Evolutionary conservation across 2,113 vertebrate genomes (phyloP).

Genomic region (Neoarius graeffei): DNA sequence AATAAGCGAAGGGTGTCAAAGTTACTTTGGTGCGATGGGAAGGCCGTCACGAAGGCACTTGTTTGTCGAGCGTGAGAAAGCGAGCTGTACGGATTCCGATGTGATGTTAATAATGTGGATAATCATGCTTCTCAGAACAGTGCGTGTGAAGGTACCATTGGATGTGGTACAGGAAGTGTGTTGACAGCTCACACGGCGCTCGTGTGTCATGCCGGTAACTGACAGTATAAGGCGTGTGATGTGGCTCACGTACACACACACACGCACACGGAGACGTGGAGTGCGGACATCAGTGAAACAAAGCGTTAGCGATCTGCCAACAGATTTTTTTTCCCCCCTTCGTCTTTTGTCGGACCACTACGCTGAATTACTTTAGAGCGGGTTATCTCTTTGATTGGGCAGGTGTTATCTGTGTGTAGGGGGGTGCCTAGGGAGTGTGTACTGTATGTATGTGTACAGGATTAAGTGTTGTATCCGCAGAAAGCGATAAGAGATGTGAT

Average conservation of each 20-base stretch:
- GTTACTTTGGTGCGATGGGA: constrained; percentile 37
- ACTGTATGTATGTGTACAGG: constrained; percentile 2
- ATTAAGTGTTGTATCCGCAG: constrained; percentile 25
- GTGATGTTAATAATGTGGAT: constrained; percentile 56
- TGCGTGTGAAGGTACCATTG: constrained; percentile 32
- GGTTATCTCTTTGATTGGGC: constrained; percentile 12
- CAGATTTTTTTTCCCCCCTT: neutral
- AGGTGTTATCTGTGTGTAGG: neutral
- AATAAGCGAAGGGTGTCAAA: constrained; percentile 44
- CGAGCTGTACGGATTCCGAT: constrained; percentile 17
- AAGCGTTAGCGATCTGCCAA: constrained; percentile 32
- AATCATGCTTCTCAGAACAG: constrained; percentile 45
- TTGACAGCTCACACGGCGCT: constrained; percentile 71
- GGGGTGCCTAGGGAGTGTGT: neutral
- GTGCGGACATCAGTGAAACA: constrained; percentile 36
- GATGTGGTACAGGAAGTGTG: constrained; percentile 41
- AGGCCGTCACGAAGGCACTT: constrained; percentile 40
- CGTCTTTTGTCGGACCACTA: neutral
- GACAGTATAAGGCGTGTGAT: constrained; percentile 65
- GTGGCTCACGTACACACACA: constrained; percentile 26
- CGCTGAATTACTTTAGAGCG: neutral
- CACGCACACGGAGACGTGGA: neutral
- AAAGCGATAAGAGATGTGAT: constrained; percentile 26
- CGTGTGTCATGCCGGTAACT: constrained; percentile 61
- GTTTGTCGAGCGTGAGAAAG: constrained; percentile 35